A percentile compares a stretch with the other conserved stretches of the same genome.
Conservation (phyloP, 2,888 invertebrate genomes). For the Spatulosminthurus flaviceps region DNA sequence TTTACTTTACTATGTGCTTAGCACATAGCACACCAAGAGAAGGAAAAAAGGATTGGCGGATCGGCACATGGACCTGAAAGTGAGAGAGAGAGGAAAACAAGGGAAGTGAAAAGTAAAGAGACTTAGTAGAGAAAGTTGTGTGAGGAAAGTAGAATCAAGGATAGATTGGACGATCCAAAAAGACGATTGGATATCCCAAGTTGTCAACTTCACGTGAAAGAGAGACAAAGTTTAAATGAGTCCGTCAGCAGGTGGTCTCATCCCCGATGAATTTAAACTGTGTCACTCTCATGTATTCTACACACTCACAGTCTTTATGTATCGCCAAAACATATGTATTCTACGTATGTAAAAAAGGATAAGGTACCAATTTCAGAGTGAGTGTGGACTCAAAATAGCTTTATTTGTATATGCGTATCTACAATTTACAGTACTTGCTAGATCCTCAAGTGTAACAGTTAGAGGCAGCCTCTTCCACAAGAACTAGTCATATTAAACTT, state of each 20-base stretch:
- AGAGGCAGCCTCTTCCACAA: too few relatives aligned
- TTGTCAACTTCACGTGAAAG: slow-evolving; percentile 48
- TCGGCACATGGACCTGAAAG: not conserved
- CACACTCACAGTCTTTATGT: not conserved
- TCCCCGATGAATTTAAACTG: slow-evolving; percentile 39
- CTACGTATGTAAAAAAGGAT: too few relatives aligned
- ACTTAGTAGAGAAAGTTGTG: slow-evolving; percentile 40
- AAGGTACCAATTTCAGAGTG: too few relatives aligned
- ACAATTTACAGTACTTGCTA: too few relatives aligned
- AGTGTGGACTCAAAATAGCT: too few relatives aligned
- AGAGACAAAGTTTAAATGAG: slow-evolving; percentile 63
- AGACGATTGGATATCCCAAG: slow-evolving; percentile 26
- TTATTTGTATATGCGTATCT: not conserved
- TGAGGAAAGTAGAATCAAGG: slow-evolving; percentile 16
- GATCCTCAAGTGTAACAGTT: too few relatives aligned
- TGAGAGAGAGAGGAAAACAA: slow-evolving; percentile 23
- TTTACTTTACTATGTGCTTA: too few relatives aligned
- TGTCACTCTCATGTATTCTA: slow-evolving; percentile 6
- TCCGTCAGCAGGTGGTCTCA: slow-evolving; percentile 60
- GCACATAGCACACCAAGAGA: too few relatives aligned
- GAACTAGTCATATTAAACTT: not conserved
- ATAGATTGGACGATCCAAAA: slow-evolving; percentile 32
- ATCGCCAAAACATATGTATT: too few relatives aligned
- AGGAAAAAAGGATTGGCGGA: not conserved
- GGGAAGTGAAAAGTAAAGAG: slow-evolving; percentile 33